Conservation (phyloP, 2,797 vertebrate genomes). For the Gymnothorax reevesii region DNA sequence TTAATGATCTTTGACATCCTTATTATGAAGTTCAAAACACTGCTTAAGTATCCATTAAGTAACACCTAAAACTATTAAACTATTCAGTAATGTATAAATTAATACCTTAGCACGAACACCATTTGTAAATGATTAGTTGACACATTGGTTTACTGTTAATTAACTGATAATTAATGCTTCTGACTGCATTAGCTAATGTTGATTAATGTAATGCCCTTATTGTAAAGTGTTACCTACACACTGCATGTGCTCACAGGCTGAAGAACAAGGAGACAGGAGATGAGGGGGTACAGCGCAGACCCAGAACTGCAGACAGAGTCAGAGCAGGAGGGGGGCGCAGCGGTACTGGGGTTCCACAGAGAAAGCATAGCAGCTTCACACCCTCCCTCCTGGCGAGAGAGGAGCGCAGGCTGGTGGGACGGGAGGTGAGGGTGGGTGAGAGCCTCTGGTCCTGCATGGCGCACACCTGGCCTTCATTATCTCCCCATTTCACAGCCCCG, state of each 20-base stretch:
- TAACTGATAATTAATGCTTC: too few relatives aligned
- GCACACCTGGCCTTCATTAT: constrained; percentile 87
- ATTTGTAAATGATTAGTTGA: too few relatives aligned
- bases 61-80: too few relatives aligned
- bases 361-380: neutral
- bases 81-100: too few relatives aligned
- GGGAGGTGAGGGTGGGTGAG: constrained; percentile 56
- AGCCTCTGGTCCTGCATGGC: constrained; percentile 58
- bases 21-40: too few relatives aligned
- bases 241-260: neutral
- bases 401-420: neutral
- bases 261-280: neutral
- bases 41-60: too few relatives aligned
- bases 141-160: too few relatives aligned
- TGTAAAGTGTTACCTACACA: neutral
- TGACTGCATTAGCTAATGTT: too few relatives aligned
- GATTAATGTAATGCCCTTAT: too few relatives aligned
- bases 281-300: neutral
- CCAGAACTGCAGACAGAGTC: neutral
- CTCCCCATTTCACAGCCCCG: constrained; percentile 78
- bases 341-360: neutral
- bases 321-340: neutral
- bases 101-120: too few relatives aligned
- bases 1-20: too few relatives aligned
- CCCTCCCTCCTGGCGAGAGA: constrained; percentile 60